These are phyloP conservation scores for Pygmarrhopalites habei DNA, from an alignment of 1,140 invertebrate species.

Conservation along the genomic window DNA sequence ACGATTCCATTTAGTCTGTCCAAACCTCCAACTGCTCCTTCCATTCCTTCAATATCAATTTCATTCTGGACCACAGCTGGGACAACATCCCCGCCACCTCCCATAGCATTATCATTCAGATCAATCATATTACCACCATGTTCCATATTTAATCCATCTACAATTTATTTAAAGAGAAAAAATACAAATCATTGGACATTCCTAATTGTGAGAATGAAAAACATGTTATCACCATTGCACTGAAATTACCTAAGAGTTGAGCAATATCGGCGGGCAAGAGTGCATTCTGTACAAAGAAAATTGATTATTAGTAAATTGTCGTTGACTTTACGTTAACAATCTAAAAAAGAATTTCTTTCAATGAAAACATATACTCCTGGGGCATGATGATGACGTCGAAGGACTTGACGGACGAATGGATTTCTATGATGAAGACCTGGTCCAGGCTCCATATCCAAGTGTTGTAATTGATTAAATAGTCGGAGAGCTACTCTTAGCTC, in stretches of 20 bases:
- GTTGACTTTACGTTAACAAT: too few relatives aligned
- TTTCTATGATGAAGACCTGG: background rate
- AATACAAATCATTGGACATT: too few relatives aligned
- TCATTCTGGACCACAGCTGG: too few relatives aligned
- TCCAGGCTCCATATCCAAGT: background rate
- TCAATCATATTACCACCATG: background rate
- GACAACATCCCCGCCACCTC: background rate
- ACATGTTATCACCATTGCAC: too few relatives aligned
- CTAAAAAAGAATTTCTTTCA: too few relatives aligned
- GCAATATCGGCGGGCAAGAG: constrained; percentile 1
- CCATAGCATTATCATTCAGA: background rate
- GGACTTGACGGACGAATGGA: background rate
- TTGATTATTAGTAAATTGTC: background rate
- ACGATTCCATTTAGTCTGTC: too few relatives aligned
- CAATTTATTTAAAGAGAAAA: too few relatives aligned
- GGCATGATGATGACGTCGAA: background rate
- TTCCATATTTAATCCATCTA: background rate
- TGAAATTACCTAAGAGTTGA: background rate
- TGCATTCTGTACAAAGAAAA: too few relatives aligned
- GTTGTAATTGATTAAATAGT: background rate
- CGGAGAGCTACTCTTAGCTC: background rate
- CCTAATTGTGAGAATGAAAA: too few relatives aligned
- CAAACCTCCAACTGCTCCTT: too few relatives aligned
- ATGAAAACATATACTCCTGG: too few relatives aligned
- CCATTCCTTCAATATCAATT: too few relatives aligned